Evolutionary conservation across 2,113 vertebrate genomes (phyloP).

Genomic region (Indri indri): DNA sequence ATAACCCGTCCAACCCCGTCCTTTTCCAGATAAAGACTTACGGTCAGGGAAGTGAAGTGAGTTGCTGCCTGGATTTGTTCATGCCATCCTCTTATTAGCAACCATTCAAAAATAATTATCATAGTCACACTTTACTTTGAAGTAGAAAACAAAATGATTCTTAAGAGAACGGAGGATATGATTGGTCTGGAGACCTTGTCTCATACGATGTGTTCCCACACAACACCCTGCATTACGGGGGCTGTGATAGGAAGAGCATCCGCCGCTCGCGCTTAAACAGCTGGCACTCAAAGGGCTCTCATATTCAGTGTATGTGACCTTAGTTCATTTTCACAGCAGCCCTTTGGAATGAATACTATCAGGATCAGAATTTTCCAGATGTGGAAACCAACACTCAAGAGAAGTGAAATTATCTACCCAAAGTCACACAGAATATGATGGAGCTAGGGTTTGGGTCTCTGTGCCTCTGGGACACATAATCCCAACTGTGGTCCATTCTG

Average conservation of each 20-base stretch:
- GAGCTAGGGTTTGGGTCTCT: background rate
- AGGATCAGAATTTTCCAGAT: background rate
- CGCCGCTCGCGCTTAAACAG: rapidly evolving
- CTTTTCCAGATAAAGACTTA: background rate
- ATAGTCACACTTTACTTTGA: rapidly evolving
- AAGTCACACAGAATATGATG: background rate
- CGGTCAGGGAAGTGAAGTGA: too few species aligned
- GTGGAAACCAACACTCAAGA: background rate
- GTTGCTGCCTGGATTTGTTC: background rate
- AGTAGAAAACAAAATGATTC: background rate
- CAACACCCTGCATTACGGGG: rapidly evolving
- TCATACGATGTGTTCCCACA: background rate
- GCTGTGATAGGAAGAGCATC: background rate
- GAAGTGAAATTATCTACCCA: too few species aligned
- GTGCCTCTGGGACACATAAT: background rate
- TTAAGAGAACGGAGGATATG: background rate
- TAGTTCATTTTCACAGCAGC: background rate
- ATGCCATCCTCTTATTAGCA: rapidly evolving
- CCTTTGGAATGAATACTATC: background rate
- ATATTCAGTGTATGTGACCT: background rate
- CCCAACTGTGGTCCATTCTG: rapidly evolving
- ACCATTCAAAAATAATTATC: background rate
- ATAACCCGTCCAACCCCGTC: background rate
- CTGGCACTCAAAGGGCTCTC: background rate
- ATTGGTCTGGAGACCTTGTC: too few species aligned